A percentile compares a stretch with the other conserved stretches of the same genome.
Evolutionary conservation across 2,113 vertebrate species (phyloP).

Genomic region (Hypanus sabinus): DNA sequence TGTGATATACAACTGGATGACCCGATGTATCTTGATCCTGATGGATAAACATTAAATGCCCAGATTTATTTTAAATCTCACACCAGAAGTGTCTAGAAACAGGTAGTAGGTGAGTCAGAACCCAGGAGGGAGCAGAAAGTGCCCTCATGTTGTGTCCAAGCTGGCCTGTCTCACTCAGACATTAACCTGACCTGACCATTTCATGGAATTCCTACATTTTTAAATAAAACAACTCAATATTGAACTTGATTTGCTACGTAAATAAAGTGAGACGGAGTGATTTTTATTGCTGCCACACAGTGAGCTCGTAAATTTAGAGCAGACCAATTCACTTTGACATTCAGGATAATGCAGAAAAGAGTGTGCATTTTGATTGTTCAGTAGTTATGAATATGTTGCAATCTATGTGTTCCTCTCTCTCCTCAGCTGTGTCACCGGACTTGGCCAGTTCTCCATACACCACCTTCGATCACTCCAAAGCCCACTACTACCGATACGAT

Average conservation of each 20-base stretch:
- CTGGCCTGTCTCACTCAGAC: too few relatives aligned
- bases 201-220: neutral
- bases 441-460: slow-evolving; percentile 79
- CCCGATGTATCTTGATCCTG: too few relatives aligned
- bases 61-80: neutral
- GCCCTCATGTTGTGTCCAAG: neutral
- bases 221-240: neutral
- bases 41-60: neutral
- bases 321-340: neutral
- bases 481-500: slow-evolving; percentile 93
- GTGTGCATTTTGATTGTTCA: neutral
- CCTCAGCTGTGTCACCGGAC: slow-evolving; percentile 55
- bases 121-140: neutral
- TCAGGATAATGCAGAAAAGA: neutral
- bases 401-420: too few relatives aligned
- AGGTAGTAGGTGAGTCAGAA: neutral
- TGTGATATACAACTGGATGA: too few relatives aligned
- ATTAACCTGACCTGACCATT: neutral
- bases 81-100: neutral
- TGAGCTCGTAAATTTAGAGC: neutral
- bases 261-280: neutral
- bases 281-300: neutral
- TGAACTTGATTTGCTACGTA: neutral
- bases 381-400: neutral
- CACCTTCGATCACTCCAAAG: slow-evolving; percentile 87